Percentiles rank a stretch among this genome's conserved stretches.
These are phyloP conservation scores for Adrianichthys oophorus DNA, from an alignment of 2,797 vertebrate species.

Conservation along the genomic window DNA sequence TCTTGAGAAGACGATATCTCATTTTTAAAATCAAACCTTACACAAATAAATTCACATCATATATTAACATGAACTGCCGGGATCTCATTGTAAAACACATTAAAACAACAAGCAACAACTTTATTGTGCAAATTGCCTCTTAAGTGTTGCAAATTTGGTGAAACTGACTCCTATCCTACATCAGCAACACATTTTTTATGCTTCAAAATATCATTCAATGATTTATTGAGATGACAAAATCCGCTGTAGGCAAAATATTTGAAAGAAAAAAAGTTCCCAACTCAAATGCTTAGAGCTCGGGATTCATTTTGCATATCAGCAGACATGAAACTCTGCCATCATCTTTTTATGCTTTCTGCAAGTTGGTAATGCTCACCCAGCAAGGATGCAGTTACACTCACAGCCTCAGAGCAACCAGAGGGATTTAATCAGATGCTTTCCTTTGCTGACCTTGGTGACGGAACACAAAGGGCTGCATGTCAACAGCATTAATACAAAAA, in stretches of 20 bases:
- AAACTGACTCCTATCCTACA: not conserved
- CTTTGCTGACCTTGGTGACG: slow-evolving; percentile 48
- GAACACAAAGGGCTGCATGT: slow-evolving; percentile 36
- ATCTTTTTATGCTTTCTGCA: slow-evolving; percentile 27
- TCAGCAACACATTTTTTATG: not conserved
- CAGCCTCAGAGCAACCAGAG: slow-evolving; percentile 30
- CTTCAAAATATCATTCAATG: too few relatives aligned
- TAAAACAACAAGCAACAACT: not conserved
- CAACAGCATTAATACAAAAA: slow-evolving; percentile 41
- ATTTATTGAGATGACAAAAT: too few relatives aligned
- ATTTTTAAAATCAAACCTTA: too few relatives aligned
- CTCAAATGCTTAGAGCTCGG: too few relatives aligned
- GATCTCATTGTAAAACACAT: too few relatives aligned
- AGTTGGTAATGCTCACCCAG: slow-evolving; percentile 22
- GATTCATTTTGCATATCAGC: not conserved
- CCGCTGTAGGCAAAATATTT: too few relatives aligned
- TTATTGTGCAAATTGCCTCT: not conserved
- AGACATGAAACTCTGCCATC: slow-evolving; percentile 30
- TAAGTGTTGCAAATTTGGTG: slow-evolving; percentile 2
- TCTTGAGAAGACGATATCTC: too few relatives aligned
- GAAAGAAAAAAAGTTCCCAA: too few relatives aligned
- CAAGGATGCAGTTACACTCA: slow-evolving; percentile 24
- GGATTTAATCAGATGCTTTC: slow-evolving; percentile 47
- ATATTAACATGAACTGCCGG: too few relatives aligned
- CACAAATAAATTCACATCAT: too few relatives aligned